These are phyloP conservation scores for Steatocranus sp. DNA, from an alignment of 2,797 vertebrate genomes.

Conservation along the genomic window DNA sequence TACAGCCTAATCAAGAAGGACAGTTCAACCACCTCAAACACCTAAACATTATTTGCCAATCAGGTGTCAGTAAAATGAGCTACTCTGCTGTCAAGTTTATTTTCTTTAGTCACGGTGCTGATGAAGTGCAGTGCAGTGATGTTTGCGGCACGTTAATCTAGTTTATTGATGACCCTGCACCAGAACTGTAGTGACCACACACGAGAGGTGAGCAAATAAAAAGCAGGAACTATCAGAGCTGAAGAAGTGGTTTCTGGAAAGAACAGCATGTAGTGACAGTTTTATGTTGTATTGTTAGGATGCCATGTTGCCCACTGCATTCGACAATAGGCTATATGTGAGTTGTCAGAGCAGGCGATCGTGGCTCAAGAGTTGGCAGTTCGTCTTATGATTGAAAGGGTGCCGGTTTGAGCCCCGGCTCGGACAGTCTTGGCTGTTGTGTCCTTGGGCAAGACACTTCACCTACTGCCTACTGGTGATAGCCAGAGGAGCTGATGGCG, in stretches of 20 bases:
- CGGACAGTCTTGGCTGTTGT: accelerated
- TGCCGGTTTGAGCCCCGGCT: accelerated
- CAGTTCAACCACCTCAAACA: not conserved
- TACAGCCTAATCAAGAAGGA: not conserved
- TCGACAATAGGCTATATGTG: not conserved
- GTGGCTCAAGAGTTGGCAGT: not conserved
- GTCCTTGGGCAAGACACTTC: not conserved
- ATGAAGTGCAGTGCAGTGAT: not conserved
- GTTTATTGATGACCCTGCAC: not conserved
- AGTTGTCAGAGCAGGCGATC: accelerated
- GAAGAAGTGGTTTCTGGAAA: not conserved
- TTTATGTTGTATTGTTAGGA: not conserved
- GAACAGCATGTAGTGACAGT: not conserved
- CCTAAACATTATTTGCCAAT: not conserved
- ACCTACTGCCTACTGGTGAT: accelerated
- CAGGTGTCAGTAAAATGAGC: not conserved
- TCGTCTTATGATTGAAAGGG: accelerated
- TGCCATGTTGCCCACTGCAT: not conserved
- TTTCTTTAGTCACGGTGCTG: not conserved
- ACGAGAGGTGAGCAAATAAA: not conserved
- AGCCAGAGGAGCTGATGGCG: accelerated
- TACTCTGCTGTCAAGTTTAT: not conserved
- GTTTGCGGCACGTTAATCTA: not conserved
- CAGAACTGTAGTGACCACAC: not conserved
- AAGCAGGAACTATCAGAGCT: accelerated